Base-by-base conservation (phyloP, 2,113 vertebrate species). In the Hydrolagus affinis region DNA sequence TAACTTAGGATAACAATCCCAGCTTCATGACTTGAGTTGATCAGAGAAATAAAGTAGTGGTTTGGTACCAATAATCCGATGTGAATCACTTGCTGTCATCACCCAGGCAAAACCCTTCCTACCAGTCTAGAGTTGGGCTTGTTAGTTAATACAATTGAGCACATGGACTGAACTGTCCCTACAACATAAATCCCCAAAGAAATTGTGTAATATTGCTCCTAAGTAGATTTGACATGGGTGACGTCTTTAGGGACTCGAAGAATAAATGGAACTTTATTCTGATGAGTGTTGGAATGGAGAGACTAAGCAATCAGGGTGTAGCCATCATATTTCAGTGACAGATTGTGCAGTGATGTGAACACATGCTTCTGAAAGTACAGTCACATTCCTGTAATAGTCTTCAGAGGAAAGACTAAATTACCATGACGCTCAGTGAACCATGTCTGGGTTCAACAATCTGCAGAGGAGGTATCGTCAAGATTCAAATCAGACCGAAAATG, bases 301-400 rank as follows among this genome's bases (percentile, higher is more conserved):
- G 78, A 15, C 64, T 83, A 83, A 32, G 64, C 66, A 83, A 83
- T 83, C 78, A 68, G 78, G 59, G 62, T 2, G 32, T 19, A 19
- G 60, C 62, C 66, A 62, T 68, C 78, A 83, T 30, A 83, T 66
- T 80, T 83, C 2, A 28, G 32, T 83, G 78, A 83, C 62, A 83
- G 28, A 83, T 83, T 83, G 62, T 83, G 78, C 62, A 3, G 23
- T 62, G 15, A 66, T 83, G 78, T 66, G 78, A 68, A 66, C 62
- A 83, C 23, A 66, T 66, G 78, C 64, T 15, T 17, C 25, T 21
- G 78, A 30, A 68, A 83, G 60, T 83, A 30, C 62, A 21, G 25
- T 10, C 30, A 60, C 78, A 83, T 83, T 83, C 62, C 78, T 83
- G 78, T 83, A 66, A 83, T 83, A 62, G 30, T 66, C 78, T 23